Conservation (phyloP, 2,113 vertebrate species). For the Megaceryle maxima region DNA sequence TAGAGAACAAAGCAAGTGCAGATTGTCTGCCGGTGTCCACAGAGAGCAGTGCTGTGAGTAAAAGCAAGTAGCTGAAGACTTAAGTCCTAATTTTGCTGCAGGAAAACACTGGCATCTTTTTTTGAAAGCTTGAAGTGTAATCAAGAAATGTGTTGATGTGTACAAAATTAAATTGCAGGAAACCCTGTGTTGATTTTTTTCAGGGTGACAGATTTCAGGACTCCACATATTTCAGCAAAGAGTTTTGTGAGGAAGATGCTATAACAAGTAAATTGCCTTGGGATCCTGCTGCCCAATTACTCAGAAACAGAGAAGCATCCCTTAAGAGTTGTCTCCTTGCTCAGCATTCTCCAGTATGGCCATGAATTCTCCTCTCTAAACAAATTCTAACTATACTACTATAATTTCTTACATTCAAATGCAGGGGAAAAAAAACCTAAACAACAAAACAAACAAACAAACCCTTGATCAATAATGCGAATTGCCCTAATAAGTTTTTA, state of each 20-base stretch:
- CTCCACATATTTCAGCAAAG: conserved; percentile 14
- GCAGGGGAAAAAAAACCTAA: not conserved
- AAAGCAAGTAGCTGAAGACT: conserved; percentile 10
- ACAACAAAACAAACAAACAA: not conserved
- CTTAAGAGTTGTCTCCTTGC: not conserved
- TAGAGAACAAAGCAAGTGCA: conserved; percentile 2
- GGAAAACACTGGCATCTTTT: not conserved
- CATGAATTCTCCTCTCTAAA: not conserved
- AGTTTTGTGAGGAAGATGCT: not conserved
- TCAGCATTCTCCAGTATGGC: conserved; percentile 5
- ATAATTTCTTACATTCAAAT: not conserved
- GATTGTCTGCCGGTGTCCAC: not conserved
- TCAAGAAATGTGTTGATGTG: conserved; percentile 32
- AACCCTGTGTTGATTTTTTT: conserved; percentile 8
- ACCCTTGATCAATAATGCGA: not conserved
- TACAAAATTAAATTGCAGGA: conserved; percentile 41
- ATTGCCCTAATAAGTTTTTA: not conserved
- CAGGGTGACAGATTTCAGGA: conserved; percentile 11
- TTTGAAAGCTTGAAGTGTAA: conserved; percentile 31
- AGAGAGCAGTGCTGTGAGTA: not conserved
- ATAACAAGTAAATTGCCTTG: conserved; percentile 11
- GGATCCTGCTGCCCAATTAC: conserved; percentile 27
- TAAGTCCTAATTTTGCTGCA: conserved; percentile 16
- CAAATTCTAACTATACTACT: not conserved
- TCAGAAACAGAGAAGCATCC: not conserved